Conservation (phyloP, 2,888 invertebrate genomes). For the Anoncus sp. region DNA sequence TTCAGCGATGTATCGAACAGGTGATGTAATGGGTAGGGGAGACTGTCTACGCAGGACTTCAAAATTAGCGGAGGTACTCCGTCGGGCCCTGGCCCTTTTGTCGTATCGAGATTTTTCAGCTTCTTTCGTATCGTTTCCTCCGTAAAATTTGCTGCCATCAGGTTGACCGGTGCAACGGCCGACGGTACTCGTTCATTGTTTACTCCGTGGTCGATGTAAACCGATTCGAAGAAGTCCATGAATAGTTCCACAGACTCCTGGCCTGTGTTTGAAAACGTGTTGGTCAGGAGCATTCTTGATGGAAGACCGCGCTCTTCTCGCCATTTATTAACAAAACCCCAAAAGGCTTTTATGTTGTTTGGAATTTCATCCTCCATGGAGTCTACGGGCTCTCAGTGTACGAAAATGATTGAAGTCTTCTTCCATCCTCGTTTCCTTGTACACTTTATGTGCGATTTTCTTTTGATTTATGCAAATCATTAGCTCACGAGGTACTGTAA, state of each 20-base stretch:
- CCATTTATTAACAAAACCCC: not conserved
- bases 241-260: slow-evolving; percentile 16
- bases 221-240: slow-evolving; percentile 10
- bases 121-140: not conserved
- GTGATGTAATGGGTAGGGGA: slow-evolving; percentile 23
- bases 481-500: not conserved
- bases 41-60: slow-evolving; percentile 18
- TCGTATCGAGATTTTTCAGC: not conserved
- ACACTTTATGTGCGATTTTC: not conserved
- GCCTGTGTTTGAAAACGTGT: not conserved
- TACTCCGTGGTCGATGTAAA: not conserved
- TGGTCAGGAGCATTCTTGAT: not conserved
- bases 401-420: not conserved
- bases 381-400: not conserved
- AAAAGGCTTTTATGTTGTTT: slow-evolving; percentile 11
- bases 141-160: not conserved
- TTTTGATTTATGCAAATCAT: not conserved
- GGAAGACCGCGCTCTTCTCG: not conserved
- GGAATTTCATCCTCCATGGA: not conserved
- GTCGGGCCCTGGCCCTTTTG: slow-evolving; percentile 49
- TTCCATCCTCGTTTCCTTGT: not conserved
- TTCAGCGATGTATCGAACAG: slow-evolving; percentile 42
- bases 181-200: not conserved
- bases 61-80: slow-evolving; percentile 50
- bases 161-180: not conserved